Base-by-base conservation (phyloP, 2,888 invertebrate genomes). In the Strigamia crassipes region DNA sequence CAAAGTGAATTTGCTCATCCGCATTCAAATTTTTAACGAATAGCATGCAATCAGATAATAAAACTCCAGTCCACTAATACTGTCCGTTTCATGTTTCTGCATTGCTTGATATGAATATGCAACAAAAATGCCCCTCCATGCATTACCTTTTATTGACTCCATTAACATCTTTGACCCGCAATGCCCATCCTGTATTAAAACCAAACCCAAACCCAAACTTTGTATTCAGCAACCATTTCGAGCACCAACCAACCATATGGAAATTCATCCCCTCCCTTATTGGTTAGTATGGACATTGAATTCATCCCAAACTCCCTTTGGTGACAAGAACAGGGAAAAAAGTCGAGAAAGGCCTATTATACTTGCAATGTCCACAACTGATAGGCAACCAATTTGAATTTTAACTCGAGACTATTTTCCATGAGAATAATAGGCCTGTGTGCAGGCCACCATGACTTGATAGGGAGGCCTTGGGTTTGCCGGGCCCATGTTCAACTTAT, bases 311-410 rank as follows among this genome's bases (percentile, higher is more conserved):
- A 73, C 73, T 73, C 73, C 73, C 73, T 73, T 31, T 73, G 73
- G 73, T 73, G 73, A 73, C 73, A 73, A 73, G 73, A 73, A 73
- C 31, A 51, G 73, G 31, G 12, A 31, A 73, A 73, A 73, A 73
- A 73, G 15, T 73, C 31, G 73, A 73, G 73, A 73, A 73, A 73
- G 73, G 12, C 73, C 73, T 31, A 73, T 73, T 73, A 73, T 73
- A 27, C 73, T 73, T 31, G 27, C 23, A 73, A 31, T 73, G 73
- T 73, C 73, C 73, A 73, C 73, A 73, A 73, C 73, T 73, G 73
- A 73, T 73, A 73, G 73, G 73, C 73, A 73, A 73, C 27, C 73
- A 73, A 73, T 73, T 73, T 73, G 73, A 73, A 73, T 73, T 73
- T 73, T 73, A 73, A 73, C 73, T 73, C 73, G 31, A 31, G 27